phyloP scores from a whole-genome alignment of 2,797 vertebrate species.

The Peromyscus melanophrys region DNA sequence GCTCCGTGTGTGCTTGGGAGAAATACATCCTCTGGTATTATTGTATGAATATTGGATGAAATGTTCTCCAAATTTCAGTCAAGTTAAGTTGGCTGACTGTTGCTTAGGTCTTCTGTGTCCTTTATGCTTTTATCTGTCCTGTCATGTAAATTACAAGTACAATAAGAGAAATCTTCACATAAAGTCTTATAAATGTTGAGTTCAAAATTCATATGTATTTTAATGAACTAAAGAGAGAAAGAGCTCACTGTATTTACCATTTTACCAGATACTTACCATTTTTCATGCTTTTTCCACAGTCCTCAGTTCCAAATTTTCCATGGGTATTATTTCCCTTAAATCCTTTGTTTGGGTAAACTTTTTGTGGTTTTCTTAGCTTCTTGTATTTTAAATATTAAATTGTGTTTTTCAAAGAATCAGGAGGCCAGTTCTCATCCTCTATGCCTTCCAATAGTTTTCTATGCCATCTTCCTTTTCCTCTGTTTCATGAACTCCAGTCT shows the following conservation, averaged over 20 bases:
- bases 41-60: not conserved
- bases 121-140: not conserved
- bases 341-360: not conserved
- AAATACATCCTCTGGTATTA: not conserved
- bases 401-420: not conserved
- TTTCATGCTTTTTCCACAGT: not conserved
- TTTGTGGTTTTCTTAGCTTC: not conserved
- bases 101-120: not conserved
- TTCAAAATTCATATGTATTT: not conserved
- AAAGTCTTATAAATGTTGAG: not conserved
- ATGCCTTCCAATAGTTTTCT: not conserved
- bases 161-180: not conserved
- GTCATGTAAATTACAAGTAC: not conserved
- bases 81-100: not conserved
- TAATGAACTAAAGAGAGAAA: not conserved
- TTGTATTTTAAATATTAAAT: not conserved
- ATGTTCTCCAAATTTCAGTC: not conserved
- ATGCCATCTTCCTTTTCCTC: not conserved
- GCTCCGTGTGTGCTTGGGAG: not conserved
- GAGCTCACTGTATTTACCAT: conserved; percentile 9
- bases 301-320: not conserved
- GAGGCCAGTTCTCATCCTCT: not conserved
- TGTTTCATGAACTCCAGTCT: not conserved
- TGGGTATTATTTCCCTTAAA: not conserved
- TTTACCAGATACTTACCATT: not conserved